These are phyloP conservation scores for Ophioninae sp. DNA, from an alignment of 2,888 invertebrate species.

Conservation along the genomic window DNA sequence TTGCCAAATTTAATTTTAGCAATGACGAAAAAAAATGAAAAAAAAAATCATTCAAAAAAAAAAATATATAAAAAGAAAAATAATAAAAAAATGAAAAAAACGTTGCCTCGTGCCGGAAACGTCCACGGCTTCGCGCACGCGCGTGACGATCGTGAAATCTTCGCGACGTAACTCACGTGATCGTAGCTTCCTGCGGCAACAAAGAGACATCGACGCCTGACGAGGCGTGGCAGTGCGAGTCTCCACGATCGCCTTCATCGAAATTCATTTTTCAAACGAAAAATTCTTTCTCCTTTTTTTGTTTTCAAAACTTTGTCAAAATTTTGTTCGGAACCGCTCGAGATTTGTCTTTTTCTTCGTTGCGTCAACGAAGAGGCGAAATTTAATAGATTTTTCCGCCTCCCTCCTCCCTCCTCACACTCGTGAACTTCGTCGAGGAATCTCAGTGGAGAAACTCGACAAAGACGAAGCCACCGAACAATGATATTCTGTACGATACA, in stretches of 20 bases:
- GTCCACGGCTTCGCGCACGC: background rate
- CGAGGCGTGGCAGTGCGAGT: constrained; percentile 66
- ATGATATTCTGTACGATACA: background rate
- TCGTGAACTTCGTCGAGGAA: constrained; percentile 39
- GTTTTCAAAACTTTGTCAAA: no score
- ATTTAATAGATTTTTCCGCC: no score
- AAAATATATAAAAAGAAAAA: background rate
- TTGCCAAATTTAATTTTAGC: no score
- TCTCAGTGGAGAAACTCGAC: constrained; percentile 52
- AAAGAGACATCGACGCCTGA: constrained; percentile 68
- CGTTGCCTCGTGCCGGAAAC: background rate
- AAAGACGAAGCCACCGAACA: constrained; percentile 24
- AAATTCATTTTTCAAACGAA: no score
- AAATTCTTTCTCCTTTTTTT: no score
- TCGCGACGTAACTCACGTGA: constrained; percentile 59
- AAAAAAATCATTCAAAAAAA: background rate
- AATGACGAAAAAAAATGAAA: background rate
- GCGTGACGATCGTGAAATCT: constrained; percentile 36
- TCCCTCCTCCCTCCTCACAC: background rate
- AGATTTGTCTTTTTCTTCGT: no score
- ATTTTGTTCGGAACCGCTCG: no score
- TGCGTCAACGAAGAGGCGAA: no score
- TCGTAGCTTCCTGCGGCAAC: constrained; percentile 64
- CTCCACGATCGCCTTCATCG: no score
- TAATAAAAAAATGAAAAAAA: background rate